Evolutionary conservation across 2,888 invertebrate species (phyloP), one percentile per base, ranked within the genome.

Genomic region (Gastracanthus pulcherrimus): DNA sequence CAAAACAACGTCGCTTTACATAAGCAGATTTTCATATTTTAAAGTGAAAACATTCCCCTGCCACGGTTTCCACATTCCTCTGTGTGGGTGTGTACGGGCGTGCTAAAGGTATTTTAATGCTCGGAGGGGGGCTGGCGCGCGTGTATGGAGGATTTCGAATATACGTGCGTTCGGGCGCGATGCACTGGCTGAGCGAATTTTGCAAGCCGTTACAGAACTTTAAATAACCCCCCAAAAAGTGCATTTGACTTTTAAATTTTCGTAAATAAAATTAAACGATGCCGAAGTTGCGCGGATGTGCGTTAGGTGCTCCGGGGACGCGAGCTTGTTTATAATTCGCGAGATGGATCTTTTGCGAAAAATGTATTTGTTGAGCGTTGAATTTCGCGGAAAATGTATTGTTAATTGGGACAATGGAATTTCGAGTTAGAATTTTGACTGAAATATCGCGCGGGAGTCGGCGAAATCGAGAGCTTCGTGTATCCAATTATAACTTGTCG

Each of bases 11-110:
- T 3, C 48, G 62, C 67, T 77, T 70, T 51, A 36, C 77, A 60
- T 70, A 77, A 77, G 62, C 77, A 48, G 26, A 70, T 77, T 77
- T 77, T 70, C 76, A 75, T 75, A 75, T 64, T 75, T 64, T 64
- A 75, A 36, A 62, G 16, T 38, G 3, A 9, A 64, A 64, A 34
- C 16, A n/a, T 31, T 23, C 66, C n/a, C n/a, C n/a, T 19, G 3
- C 3, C 41, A 0, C 36, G n/a, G 19, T 16, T n/a, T 34, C 7
- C 48, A 31, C 29, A 16, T 67, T 11, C 11, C 7, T 38, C 36
- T 4, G 7, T 38, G 31, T 31, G 13, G 23, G 31, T 26, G 66
- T 26, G 6, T 26, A 26, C 45, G 29, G 26, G 19, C 31, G 64
- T 6, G 19, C 9, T 29, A 31, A 60, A 31, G 60, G 29, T 26